Evolutionary conservation across 2,797 vertebrate species (phyloP), one percentile per base, ranked within the genome.

Genomic region (Eulemur albifrons): DNA sequence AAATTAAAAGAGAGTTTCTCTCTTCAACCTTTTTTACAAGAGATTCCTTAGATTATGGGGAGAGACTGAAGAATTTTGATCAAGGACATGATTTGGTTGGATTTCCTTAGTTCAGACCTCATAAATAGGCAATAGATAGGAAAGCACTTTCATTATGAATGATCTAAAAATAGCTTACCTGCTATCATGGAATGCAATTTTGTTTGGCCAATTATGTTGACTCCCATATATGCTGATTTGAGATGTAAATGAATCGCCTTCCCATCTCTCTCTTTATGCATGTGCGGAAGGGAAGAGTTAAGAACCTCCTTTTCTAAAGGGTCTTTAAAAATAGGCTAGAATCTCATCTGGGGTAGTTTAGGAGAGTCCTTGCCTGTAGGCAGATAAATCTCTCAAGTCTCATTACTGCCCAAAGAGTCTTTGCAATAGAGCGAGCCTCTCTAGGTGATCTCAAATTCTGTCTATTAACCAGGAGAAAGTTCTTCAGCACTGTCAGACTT

Each of bases 361-460:
- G 90, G 57, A 82, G 81, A 90, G 61, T 79, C 18, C 88, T 90
- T 88, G 84, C 95, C 80, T 76, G 87, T 90, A 95, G 95, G 92
- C 69, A 72, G 90, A 90, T 90, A 93, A 90, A 73, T 82, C 95
- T 94, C 84, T 82, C 45, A 75, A 90, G 94, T 32, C 94, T 96
- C 95, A 76, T 97, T 88, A 95, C 7, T 48, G 72, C 73, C 80
- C 32, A 14, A 32, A 83, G 93, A 63, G 43, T 89, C 83, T 95
- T 81, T 77, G 67, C 87, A 89, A n/a, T 86, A 81, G 83, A 88
- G 7, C 0, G 72, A 67, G 17, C 11, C 84, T 96, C 83, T 94
- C 93, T 38, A 12, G 80, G 77, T 52, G 90, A 95, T 94, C 96
- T 92, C 84, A 73, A 75, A 72, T 88, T 92, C 83, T 94, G n/a